Evolutionary conservation across 2,888 invertebrate species (phyloP).

Genomic region (Eremobia ochroleuca): DNA sequence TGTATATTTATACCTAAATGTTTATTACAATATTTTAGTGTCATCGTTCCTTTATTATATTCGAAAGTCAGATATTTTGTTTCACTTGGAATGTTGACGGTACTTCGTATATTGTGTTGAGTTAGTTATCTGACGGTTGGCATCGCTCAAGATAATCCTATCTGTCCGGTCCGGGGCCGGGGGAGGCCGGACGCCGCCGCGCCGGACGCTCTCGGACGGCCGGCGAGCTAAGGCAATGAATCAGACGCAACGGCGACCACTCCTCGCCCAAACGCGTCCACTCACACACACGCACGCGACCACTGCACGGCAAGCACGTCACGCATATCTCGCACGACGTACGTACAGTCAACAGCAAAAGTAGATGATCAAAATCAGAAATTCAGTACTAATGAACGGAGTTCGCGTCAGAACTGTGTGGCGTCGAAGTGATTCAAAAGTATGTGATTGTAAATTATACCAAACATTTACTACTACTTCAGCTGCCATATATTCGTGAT

Average conservation of each 20-base stretch:
- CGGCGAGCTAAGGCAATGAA: constrained; percentile 40
- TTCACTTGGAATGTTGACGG: constrained; percentile 2
- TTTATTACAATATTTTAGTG: too few species aligned
- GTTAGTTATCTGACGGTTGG: constrained; percentile 20
- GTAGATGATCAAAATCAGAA: too few species aligned
- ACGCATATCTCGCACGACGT: constrained; percentile 18
- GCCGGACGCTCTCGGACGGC: constrained; percentile 17
- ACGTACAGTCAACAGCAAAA: too few species aligned
- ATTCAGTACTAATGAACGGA: too few species aligned
- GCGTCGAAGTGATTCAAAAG: too few species aligned
- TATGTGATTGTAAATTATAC: too few species aligned
- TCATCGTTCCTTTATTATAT: background rate
- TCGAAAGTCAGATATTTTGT: background rate
- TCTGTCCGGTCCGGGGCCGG: constrained; percentile 14
- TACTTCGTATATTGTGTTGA: constrained; percentile 22
- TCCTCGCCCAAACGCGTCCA: constrained; percentile 13
- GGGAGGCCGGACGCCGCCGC: background rate
- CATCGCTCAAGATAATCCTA: constrained; percentile 56
- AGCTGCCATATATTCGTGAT: too few species aligned
- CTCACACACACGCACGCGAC: background rate
- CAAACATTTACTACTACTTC: too few species aligned
- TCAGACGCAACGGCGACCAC: constrained; percentile 44
- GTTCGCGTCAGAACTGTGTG: too few species aligned
- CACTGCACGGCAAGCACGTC: constrained; percentile 28
- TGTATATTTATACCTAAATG: background rate